These are phyloP conservation scores for Brachypodius melanocephalos DNA, from an alignment of 2,113 vertebrate genomes.

Conservation along the genomic window DNA sequence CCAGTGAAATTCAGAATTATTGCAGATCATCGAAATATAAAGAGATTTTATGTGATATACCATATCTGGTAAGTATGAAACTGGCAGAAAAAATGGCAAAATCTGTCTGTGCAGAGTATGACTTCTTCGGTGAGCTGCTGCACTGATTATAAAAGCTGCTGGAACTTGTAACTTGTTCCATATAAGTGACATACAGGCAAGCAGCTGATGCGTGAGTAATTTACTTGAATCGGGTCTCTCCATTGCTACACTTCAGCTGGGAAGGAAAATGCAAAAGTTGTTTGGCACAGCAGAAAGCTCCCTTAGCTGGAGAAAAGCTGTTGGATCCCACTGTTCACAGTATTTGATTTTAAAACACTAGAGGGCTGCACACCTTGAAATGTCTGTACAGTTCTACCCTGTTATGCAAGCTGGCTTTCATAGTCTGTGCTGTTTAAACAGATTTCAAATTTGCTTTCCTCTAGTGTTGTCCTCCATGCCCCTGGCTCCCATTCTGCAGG, in stretches of 20 bases:
- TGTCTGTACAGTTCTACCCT: not conserved
- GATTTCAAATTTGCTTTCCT: conserved; percentile 42
- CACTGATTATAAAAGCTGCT: not conserved
- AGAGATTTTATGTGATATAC: not conserved
- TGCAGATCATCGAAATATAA: not conserved
- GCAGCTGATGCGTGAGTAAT: not conserved
- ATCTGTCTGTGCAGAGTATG: not conserved
- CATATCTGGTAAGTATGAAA: not conserved
- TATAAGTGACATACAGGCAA: not conserved
- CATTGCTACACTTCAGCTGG: not conserved
- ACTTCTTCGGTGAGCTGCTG: not conserved
- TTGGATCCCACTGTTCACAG: conserved; percentile 35
- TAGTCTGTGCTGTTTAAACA: conserved; percentile 29
- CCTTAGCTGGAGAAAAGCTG: conserved; percentile 16
- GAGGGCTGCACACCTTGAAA: conserved; percentile 67
- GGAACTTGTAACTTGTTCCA: not conserved
- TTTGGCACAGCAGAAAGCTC: conserved; percentile 9
- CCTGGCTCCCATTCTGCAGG: not conserved
- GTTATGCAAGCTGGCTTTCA: conserved; percentile 59
- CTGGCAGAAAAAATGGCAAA: not conserved
- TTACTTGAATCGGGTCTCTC: conserved; percentile 27
- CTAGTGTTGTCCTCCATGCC: not conserved
- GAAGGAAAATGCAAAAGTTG: conserved; percentile 21
- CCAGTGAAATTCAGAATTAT: not conserved
- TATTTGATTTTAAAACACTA: conserved; percentile 56